These are phyloP conservation scores for Amphipoea lucens DNA, from an alignment of 2,888 invertebrate species.

Conservation along the genomic window DNA sequence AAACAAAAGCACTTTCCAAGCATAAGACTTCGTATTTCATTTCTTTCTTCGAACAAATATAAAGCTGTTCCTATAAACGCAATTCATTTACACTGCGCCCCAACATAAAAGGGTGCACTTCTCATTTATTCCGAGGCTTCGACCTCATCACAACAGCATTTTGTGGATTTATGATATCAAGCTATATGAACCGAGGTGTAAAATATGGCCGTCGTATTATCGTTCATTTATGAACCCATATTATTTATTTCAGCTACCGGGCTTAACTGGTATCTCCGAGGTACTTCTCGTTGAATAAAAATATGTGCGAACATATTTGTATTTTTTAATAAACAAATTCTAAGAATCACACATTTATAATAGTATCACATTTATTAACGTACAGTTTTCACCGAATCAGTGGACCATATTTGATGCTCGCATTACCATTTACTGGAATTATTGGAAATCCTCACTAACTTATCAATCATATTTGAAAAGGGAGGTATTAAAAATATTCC, in stretches of 20 bases:
- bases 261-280: conserved; percentile 16
- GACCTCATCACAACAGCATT: conserved; percentile 38
- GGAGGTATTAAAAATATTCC: not conserved
- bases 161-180: conserved; percentile 43
- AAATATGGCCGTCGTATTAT: conserved; percentile 39
- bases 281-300: conserved; percentile 6
- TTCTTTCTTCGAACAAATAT: conserved; percentile 18
- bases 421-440: conserved; percentile 3
- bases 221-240: conserved; percentile 28
- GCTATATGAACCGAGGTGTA: conserved; percentile 32
- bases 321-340: not conserved
- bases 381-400: not conserved
- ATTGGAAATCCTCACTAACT: not conserved
- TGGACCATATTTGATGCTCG: not conserved
- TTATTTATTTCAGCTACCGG: conserved; percentile 25
- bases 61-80: conserved; percentile 12
- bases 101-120: conserved; percentile 42
- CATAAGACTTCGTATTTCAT: not conserved
- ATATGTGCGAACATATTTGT: not conserved
- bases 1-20: not conserved
- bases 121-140: conserved; percentile 50
- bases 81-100: conserved; percentile 27
- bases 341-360: not conserved
- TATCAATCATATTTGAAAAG: not conserved
- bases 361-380: not conserved